Base-by-base conservation (phyloP, 2,888 invertebrate genomes). In the Sabellastarte sp. region DNA sequence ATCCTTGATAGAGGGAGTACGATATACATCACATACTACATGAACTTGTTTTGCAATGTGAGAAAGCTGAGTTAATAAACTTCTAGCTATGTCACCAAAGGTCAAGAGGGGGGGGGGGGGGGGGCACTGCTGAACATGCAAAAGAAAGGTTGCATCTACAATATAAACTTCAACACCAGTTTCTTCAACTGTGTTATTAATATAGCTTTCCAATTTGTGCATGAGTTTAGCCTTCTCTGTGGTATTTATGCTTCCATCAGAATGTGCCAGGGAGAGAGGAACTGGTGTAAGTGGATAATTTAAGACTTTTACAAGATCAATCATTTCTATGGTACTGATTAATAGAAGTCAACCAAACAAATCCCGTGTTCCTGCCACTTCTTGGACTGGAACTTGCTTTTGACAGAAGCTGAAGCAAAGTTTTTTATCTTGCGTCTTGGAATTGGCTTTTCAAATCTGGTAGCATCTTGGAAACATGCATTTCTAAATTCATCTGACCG, bases 361-460 rank as follows among this genome's bases (percentile, higher is more conserved):
- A 58, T 64, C 64, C 30, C 61, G 4, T 2, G 61, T 64, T 20
- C 64, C 65, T 10, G 41, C 41, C 5, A 41, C 20, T 10, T 41
- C 41, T 41, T 41, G 41, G 41, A 20, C 41, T 41, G 5, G 41
- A 41, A 5, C 5, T 41, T 41, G 41, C 41, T 41, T 41, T 41
- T 41, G 10, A 41, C 41, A 41, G 10, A 10, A 10, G 41, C 41
- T 10, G 41, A 41, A 41, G 69, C 61, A 57, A 65, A 65, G 31
- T 65, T 68, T 10, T 61, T 58, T 10, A 64, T 30, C 32, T 70
- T 70, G 20, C 59, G 60, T 28, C 64, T 30, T 24, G 30, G 26
- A 15, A 70, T 61, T 32, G 66, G 60, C 15, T 63, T 64, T 59
- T 70, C 66, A 57, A 68, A 70, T 2, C 64, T 15, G 1, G 26